Evolutionary conservation across 2,888 invertebrate species (phyloP).

Genomic region (Lepidonotus clava): DNA sequence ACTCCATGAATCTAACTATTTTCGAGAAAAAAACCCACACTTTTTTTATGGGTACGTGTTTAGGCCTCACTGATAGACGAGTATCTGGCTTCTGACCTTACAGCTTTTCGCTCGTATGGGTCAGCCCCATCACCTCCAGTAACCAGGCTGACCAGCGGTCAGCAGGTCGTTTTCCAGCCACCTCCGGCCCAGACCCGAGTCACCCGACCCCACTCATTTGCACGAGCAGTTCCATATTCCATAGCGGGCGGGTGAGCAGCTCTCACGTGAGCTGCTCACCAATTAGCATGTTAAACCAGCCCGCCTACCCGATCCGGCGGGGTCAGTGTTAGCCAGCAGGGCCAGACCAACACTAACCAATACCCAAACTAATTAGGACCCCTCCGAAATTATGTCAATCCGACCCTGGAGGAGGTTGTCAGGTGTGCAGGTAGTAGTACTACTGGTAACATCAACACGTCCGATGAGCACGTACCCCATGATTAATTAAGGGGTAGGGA

Average conservation of each 20-base stretch:
- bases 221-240: slow-evolving; percentile 25
- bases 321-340: not conserved
- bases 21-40: too few species aligned
- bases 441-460: too few species aligned
- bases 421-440: too few species aligned
- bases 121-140: not conserved
- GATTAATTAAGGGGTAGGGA: too few species aligned
- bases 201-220: not conserved
- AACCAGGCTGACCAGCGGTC: not conserved
- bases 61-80: too few species aligned
- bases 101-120: too few species aligned
- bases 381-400: not conserved
- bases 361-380: slow-evolving; percentile 18
- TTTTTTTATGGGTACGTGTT: too few species aligned
- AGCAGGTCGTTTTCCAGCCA: not conserved
- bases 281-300: slow-evolving; percentile 27
- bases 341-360: slow-evolving; percentile 24
- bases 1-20: too few species aligned
- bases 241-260: not conserved
- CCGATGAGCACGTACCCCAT: too few species aligned
- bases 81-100: too few species aligned
- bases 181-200: not conserved
- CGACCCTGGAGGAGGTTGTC: not conserved
- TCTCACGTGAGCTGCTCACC: not conserved
- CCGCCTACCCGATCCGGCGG: not conserved